phyloP scores from a whole-genome alignment of 2,888 invertebrate species.

The Nomada lathburiana region DNA sequence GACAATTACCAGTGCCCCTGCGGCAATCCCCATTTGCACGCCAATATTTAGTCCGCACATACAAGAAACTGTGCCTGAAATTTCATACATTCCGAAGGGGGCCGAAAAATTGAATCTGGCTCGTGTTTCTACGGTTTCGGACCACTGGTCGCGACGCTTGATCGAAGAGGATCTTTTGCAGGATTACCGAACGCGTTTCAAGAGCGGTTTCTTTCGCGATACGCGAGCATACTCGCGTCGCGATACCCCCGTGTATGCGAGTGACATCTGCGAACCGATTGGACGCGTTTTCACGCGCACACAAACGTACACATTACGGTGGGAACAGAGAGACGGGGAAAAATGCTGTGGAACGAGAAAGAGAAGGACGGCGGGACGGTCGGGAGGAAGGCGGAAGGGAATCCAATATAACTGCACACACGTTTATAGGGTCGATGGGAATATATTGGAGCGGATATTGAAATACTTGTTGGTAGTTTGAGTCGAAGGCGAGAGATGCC shows the following conservation, averaged over 20 bases:
- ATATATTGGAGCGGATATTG: slow-evolving; percentile 83
- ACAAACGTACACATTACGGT: slow-evolving; percentile 5
- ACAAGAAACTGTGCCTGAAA: too few relatives aligned
- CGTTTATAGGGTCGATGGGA: slow-evolving; percentile 81
- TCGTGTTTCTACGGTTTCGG: too few relatives aligned
- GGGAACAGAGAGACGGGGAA: slow-evolving; percentile 23
- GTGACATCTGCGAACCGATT: slow-evolving; percentile 38
- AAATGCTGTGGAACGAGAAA: slow-evolving; percentile 44
- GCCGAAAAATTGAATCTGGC: too few relatives aligned
- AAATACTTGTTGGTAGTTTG: slow-evolving; percentile 84
- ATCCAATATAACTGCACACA: slow-evolving; percentile 83
- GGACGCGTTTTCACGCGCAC: slow-evolving; percentile 29
- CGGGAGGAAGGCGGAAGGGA: slow-evolving; percentile 73
- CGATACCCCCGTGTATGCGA: neutral
- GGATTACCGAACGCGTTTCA: slow-evolving; percentile 57
- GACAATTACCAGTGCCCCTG: too few relatives aligned
- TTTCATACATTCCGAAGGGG: too few relatives aligned
- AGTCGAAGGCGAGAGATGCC: slow-evolving; percentile 82
- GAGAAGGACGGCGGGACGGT: slow-evolving; percentile 58
- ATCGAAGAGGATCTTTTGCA: slow-evolving; percentile 56
- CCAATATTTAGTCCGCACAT: too few relatives aligned
- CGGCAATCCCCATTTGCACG: too few relatives aligned
- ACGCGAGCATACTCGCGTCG: slow-evolving; percentile 24
- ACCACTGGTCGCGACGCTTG: slow-evolving; percentile 1
- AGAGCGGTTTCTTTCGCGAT: slow-evolving; percentile 57